A percentile compares a stretch with the other conserved stretches of the same genome.
These are phyloP conservation scores for Podocnemis expansa DNA, from an alignment of 2,113 vertebrate species.

Conservation along the genomic window DNA sequence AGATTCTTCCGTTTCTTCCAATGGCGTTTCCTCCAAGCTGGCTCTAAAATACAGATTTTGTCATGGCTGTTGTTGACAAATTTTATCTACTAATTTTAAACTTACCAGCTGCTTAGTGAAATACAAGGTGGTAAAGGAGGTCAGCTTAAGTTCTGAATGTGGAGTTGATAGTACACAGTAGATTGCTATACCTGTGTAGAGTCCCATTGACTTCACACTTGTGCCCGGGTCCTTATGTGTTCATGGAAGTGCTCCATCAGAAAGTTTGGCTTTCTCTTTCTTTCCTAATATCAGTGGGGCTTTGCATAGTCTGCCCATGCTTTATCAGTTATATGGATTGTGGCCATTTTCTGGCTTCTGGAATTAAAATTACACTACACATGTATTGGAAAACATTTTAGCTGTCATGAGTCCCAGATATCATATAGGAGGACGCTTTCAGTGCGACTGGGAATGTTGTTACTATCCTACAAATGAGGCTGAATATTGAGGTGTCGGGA, in stretches of 20 bases:
- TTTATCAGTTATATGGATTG: neutral
- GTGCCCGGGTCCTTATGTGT: neutral
- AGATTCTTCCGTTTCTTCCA: neutral
- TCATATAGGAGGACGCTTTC: neutral
- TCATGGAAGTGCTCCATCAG: neutral
- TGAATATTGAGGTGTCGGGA: slow-evolving; percentile 21
- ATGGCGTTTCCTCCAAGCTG: neutral
- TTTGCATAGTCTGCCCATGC: neutral
- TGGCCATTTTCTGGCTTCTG: neutral
- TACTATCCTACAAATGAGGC: slow-evolving; percentile 11
- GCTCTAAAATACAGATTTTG: neutral
- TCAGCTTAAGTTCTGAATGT: neutral
- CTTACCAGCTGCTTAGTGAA: neutral
- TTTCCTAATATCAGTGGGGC: neutral
- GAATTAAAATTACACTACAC: slow-evolving; percentile 22
- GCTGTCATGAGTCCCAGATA: neutral
- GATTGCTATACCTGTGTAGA: neutral
- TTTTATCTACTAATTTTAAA: neutral
- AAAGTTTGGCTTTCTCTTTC: neutral
- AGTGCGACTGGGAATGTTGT: neutral
- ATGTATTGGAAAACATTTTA: neutral
- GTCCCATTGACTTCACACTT: neutral
- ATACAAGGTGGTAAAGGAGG: neutral
- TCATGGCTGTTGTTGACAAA: neutral
- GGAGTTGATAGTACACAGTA: neutral